Evolutionary conservation across 2,797 vertebrate species (phyloP), one percentile per base, ranked within the genome.

Genomic region (Oreonectes daqikongensis): DNA sequence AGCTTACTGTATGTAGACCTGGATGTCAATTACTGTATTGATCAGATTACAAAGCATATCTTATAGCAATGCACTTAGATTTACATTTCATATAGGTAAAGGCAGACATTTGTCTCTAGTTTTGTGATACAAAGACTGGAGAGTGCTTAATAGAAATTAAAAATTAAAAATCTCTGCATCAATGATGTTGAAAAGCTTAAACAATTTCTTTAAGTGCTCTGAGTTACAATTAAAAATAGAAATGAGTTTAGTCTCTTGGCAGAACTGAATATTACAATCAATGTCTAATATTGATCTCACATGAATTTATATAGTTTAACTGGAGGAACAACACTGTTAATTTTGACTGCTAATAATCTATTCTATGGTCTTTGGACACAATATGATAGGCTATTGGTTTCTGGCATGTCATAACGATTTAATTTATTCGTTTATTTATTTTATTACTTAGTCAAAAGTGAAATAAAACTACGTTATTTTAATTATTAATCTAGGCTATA

Each of bases 101-200:
- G 50, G 12, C 40, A 75, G 64, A 75, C 64, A 44, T 53, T 42
- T 44, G 64, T 67, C n/a, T 75, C 11, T 68, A 68, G 64, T 57
- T 67, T 48, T 68, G 26, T 10, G 17, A 69, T 26, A 2, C 28
- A 42, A 61, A 76, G 30, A 76, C 65, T 38, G 28, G 20, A 61
- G 74, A 77, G 30, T 61, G 11, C 65, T 60, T 60, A 61, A 69
- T 69, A 69, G 30, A 68, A 69, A 77, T 69, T 69, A 69, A 77
- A 52, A 75, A 46, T 75, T 48, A 69, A 68, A 61, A 69, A 63
- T 61, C 2, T 3, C 26, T 59, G 22, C 50, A 48, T 68, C 20
- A 69, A 61, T 52, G 55, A 12, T 2, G 6, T 50, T 69, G 8
- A 2, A 48, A 28, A n/a, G 22, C 2, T 15, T 40, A 35, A 75